Conservation (phyloP, 1,140 invertebrate species). For the Solenopsis fugax region DNA sequence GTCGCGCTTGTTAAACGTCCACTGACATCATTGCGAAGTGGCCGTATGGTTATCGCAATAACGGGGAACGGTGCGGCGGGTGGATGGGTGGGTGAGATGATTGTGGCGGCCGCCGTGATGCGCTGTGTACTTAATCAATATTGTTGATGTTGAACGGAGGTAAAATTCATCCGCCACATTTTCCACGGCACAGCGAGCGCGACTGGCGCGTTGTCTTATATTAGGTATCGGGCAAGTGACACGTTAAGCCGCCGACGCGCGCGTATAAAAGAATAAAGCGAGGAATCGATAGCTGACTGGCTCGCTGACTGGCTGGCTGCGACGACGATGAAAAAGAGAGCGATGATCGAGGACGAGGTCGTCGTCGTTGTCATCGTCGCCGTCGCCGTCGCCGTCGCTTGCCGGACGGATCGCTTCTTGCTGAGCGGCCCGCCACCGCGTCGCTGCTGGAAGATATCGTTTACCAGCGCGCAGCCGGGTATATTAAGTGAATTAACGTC, state of each 20-base stretch:
- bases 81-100: neutral
- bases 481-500: slow-evolving; percentile 62
- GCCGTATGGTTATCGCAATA: slow-evolving; percentile 50
- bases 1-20: slow-evolving; percentile 39
- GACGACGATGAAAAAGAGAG: slow-evolving; percentile 11
- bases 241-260: slow-evolving; percentile 63
- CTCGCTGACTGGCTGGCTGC: neutral
- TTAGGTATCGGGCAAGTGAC: slow-evolving; percentile 62
- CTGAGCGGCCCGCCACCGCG: neutral
- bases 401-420: too few relatives aligned
- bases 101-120: slow-evolving; percentile 5
- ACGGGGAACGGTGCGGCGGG: neutral
- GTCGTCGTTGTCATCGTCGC: neutral
- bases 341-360: slow-evolving; percentile 46
- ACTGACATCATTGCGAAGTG: slow-evolving; percentile 50
- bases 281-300: slow-evolving; percentile 7
- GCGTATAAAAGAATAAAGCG: slow-evolving; percentile 52
- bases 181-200: slow-evolving; percentile 26
- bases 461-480: slow-evolving; percentile 13
- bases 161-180: slow-evolving; percentile 69
- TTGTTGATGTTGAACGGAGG: slow-evolving; percentile 67
- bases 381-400: neutral
- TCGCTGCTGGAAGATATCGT: slow-evolving; percentile 33
- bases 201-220: slow-evolving; percentile 41
- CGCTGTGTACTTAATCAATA: slow-evolving; percentile 72